A percentile compares a stretch with the other conserved stretches of the same genome.
phyloP scores from a whole-genome alignment of 1,140 invertebrate species.

The Panagrolaimus sp. region DNA sequence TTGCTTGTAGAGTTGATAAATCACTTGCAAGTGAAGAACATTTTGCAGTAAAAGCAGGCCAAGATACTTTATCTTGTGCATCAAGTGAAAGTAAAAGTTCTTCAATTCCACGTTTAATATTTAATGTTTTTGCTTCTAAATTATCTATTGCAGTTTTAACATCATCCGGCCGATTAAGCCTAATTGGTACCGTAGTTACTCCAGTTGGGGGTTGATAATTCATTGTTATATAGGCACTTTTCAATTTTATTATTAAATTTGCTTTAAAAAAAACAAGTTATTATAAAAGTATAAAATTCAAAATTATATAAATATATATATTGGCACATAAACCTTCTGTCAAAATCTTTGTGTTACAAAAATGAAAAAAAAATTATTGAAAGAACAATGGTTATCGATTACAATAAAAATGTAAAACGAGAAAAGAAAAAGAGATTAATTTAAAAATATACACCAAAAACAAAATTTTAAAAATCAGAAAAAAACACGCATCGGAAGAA shows the following conservation, averaged over 20 bases:
- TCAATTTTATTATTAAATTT: no score
- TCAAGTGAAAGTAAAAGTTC: slow-evolving; percentile 2
- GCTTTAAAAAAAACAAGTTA: no score
- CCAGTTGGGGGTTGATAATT: neutral
- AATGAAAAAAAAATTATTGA: no score
- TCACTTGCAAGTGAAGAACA: neutral
- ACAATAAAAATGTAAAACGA: neutral
- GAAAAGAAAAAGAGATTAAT: no score
- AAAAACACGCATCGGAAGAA: slow-evolving; percentile 12
- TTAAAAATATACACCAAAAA: neutral
- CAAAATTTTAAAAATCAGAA: neutral
- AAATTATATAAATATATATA: no score
- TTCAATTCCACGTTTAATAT: neutral
- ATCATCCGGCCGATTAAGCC: neutral
- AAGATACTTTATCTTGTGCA: neutral
- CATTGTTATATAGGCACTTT: neutral
- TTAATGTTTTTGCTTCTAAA: neutral
- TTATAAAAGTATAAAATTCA: no score
- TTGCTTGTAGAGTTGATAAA: neutral
- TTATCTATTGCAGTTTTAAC: neutral
- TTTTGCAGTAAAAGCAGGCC: neutral
- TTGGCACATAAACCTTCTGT: no score
- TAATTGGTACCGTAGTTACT: neutral
- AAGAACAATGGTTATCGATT: neutral
- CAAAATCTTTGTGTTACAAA: no score